A percentile compares a stretch with the other conserved stretches of the same genome.
Conservation (phyloP, 2,113 vertebrate species). For the Tetrax tetrax region DNA sequence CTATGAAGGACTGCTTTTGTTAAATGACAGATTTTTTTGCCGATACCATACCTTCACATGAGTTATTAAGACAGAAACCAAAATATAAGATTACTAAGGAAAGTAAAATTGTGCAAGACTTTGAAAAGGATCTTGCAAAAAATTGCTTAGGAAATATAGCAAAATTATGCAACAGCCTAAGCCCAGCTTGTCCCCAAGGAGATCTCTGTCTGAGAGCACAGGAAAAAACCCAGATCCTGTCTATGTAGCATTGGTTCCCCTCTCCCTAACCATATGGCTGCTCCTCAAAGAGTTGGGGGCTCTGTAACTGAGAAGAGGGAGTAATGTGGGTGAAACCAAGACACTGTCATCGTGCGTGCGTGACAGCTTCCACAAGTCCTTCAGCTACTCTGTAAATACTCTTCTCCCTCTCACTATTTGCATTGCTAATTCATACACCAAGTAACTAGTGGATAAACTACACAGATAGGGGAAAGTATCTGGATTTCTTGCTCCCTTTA, state of each 20-base stretch:
- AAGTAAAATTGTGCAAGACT: not conserved
- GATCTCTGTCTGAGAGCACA: not conserved
- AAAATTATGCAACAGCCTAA: not conserved
- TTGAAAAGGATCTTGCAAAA: constrained; percentile 14
- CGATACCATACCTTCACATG: not conserved
- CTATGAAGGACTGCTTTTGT: not conserved
- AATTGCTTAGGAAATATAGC: not conserved
- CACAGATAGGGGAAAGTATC: not conserved
- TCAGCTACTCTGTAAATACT: not conserved
- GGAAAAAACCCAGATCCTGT: not conserved
- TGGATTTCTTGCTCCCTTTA: not conserved
- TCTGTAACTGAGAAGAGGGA: constrained; percentile 10
- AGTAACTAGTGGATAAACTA: not conserved
- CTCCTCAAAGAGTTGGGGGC: not conserved
- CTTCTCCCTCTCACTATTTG: not conserved
- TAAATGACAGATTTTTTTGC: not conserved
- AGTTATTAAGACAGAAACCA: not conserved
- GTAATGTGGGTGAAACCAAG: not conserved
- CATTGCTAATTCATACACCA: not conserved
- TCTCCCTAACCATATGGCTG: not conserved
- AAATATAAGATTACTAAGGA: not conserved
- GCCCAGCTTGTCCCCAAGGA: not conserved
- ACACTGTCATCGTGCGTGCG: not conserved
- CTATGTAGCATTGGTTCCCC: not conserved
- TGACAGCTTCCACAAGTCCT: not conserved